Evolutionary conservation across 1,140 invertebrate species (phyloP), one percentile per base, ranked within the genome.

Genomic region (Lucilia sericata): DNA sequence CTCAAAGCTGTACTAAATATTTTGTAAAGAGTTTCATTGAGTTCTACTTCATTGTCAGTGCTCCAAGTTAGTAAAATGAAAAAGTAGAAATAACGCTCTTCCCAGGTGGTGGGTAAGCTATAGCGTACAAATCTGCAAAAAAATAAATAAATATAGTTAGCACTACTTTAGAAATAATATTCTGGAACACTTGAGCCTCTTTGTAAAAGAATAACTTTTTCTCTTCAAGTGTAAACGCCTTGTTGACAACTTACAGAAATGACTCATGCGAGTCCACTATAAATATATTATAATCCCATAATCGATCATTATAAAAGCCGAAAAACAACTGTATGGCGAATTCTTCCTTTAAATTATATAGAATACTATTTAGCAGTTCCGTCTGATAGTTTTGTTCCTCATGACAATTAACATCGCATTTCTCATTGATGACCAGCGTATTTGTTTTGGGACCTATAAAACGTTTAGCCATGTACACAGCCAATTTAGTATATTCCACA

Each of bases 201-300:
- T 30, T 30, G 25, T 3, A 30, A 30, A 30, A 1, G 25, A 30
- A 30, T 2, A 30, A 30, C 25, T 30, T 2, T 30, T 30, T 30
- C 25, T 2, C 25, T 30, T 30, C 25, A 30, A 30, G 25, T 30
- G 25, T 30, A 30, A 30, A 30, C 25, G 25, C 25, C 1, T 30
- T 30, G 3, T 70, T 5, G 21, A 36, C 17, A 19, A 30, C 47
- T 74, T 30, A 85, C 84, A 70, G 47, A 65, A 85, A 85, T 3
- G 82, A 51, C 4, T 78, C 8, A 25, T 19, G 21, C 8, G 84
- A 78, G 7, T 78, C 51, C 1, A 85, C 82, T 9, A 85, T 83
- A 30, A 85, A 83, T n/a, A 85, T n/a, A 80, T 85, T 83, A 30
- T 80, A 85, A 47, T 85, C 82, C 84, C 84, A 85, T 13, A 60